phyloP scores from a whole-genome alignment of 2,888 invertebrate species.

The Boloria euphrosyne region DNA sequence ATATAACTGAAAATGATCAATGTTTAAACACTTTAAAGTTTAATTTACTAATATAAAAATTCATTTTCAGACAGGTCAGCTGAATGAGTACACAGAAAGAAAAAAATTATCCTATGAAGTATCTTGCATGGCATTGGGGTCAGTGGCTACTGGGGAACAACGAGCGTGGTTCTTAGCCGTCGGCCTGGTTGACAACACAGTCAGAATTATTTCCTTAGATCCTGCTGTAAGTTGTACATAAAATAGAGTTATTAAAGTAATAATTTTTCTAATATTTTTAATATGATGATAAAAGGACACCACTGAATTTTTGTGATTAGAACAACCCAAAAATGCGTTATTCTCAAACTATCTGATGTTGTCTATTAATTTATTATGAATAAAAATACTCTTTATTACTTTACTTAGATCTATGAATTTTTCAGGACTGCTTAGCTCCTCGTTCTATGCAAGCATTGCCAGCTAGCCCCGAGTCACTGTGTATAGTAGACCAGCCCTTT shows the following conservation, averaged over 20 bases:
- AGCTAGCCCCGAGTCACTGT: conserved; percentile 97
- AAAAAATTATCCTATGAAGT: conserved; percentile 98
- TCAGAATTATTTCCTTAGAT: conserved; percentile 98
- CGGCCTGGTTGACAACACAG: conserved; percentile 97
- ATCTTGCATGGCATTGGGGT: conserved; percentile 98
- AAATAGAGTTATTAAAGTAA: not conserved
- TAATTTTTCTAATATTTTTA: conserved; percentile 21
- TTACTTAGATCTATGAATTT: conserved; percentile 31
- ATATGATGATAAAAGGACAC: conserved; percentile 82
- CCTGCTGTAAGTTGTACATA: conserved; percentile 85
- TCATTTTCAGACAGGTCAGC: conserved; percentile 92
- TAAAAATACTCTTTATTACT: not conserved
- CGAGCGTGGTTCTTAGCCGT: conserved; percentile 97
- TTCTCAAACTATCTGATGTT: conserved; percentile 67
- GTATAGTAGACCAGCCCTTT: conserved; percentile 93
- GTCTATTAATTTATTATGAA: not conserved
- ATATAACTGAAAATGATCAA: not conserved
- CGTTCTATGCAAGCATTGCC: conserved; percentile 98
- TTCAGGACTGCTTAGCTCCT: conserved; percentile 94
- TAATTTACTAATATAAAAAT: not conserved
- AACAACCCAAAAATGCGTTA: conserved; percentile 79
- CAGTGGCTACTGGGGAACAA: conserved; percentile 97
- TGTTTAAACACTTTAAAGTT: too few relatives aligned
- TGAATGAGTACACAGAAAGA: conserved; percentile 98
- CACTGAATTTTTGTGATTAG: conserved; percentile 77